Conservation (phyloP, 2,888 invertebrate genomes). For the Meiosimyza platycephala region DNA sequence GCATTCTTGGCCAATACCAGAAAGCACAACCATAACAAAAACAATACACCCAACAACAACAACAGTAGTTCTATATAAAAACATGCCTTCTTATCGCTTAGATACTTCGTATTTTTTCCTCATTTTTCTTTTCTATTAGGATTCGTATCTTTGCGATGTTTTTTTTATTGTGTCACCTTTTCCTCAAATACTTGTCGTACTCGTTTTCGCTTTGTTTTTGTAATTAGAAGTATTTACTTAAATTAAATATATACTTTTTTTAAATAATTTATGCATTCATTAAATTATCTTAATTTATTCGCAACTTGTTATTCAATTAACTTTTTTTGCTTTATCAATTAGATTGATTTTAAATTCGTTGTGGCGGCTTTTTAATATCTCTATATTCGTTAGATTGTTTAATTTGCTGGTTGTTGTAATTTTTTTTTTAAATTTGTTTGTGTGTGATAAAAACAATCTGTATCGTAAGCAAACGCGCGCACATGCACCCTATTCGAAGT, state of each 20-base stretch:
- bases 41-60: background rate
- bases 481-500: background rate
- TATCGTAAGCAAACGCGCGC: background rate
- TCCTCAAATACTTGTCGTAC: background rate
- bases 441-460: background rate
- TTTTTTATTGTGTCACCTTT: constrained; percentile 6
- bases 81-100: constrained; percentile 14
- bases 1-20: constrained; percentile 15
- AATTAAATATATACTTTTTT: constrained; percentile 4
- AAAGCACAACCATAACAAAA: background rate
- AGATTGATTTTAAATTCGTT: constrained; percentile 4
- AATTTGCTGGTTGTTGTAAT: background rate
- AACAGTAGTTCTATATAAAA: background rate
- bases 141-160: constrained; percentile 23
- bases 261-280: constrained; percentile 11
- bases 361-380: constrained; percentile 4
- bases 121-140: background rate
- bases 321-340: constrained; percentile 19
- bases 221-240: background rate
- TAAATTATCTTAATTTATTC: constrained; percentile 11
- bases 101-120: background rate
- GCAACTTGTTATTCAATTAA: constrained; percentile 1
- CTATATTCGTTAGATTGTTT: background rate
- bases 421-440: background rate
- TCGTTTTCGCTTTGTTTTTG: constrained; percentile 8